Evolutionary conservation across 53 echinoderm and acorn worm genomes (phyloP), one percentile per base, ranked within the genome.

Genomic region (Astropecten irregularis): DNA sequence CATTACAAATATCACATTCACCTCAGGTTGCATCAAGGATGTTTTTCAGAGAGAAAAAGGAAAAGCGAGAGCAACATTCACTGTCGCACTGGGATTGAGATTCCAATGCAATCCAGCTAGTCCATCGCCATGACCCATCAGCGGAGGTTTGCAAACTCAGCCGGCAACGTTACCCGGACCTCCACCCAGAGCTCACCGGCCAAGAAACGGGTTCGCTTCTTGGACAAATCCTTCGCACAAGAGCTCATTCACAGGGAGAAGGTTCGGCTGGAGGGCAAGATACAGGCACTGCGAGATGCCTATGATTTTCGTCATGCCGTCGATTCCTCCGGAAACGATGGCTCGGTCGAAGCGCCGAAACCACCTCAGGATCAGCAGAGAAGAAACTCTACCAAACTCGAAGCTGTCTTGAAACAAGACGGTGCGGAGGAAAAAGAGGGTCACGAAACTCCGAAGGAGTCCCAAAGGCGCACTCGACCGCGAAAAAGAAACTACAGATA

Each of bases 141-240:
- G 79, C 18, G 33, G 29, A 47, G 62, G 47, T 32, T 61, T 9
- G 79, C 36, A 13, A 46, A 47, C 61, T 79, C 79, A 3, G 62
- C 62, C n/a, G 79, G 30, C 40, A 40, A 26, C 42, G 18, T 69
- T 54, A 21, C 22, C 49, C 26, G 42, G 23, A 76, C 55, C 54
- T 54, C 74, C 15, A 57, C 20, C 56, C 37, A 76, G 51, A 42
- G 55, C 40, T 39, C 68, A 35, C 52, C 55, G 58, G 44, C 40
- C 25, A 58, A 39, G 29, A 91, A 91, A 76, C 83, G 83, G 7
- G 91, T 91, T 32, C 91, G 91, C n/a, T 91, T 91, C 42, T 21
- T 91, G 28, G 91, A 91, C 39, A 73, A 53, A 22, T 53, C 71
- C 32, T 76, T 91, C 22, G 91, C 91, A 11, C 86, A 87, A 20